Evolutionary conservation across 92 coral and sea anemone genomes (phyloP).

Genomic region (Bergia puertoricense): DNA sequence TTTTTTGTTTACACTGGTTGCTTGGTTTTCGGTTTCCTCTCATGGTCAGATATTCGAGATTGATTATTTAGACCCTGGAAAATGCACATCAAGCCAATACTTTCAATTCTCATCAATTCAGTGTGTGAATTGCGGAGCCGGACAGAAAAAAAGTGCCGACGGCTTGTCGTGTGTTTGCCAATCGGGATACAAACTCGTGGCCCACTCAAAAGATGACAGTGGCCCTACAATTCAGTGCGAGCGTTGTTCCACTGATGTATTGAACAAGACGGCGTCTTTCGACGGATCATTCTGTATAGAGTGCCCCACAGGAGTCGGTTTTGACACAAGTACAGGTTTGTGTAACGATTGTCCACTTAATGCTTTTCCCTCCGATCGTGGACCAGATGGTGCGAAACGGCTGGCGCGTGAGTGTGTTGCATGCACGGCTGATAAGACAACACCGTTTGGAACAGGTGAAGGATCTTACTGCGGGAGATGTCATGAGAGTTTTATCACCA

Average conservation of each 20-base stretch:
- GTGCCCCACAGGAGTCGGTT: constrained; percentile 68
- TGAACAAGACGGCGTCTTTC: constrained; percentile 69
- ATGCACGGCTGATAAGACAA: constrained; percentile 60
- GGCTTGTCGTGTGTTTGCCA: constrained; percentile 68
- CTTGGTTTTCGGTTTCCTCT: constrained; percentile 50
- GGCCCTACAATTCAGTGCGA: constrained; percentile 57
- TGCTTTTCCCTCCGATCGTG: constrained; percentile 64
- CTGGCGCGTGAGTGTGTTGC: constrained; percentile 55
- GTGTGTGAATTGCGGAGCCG: constrained; percentile 64
- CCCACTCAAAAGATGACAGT: constrained; percentile 30
- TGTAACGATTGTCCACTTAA: constrained; percentile 66
- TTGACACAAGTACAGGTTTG: constrained; percentile 55
- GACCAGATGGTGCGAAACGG: constrained; percentile 46
- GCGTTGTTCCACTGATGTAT: constrained; percentile 35
- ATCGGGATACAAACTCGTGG: constrained; percentile 62
- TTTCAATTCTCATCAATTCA: constrained; percentile 75
- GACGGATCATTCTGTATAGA: constrained; percentile 85
- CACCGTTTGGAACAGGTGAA: constrained; percentile 46
- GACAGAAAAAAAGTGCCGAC: constrained; percentile 58
- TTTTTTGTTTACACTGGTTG: constrained; percentile 52
- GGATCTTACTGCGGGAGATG: constrained; percentile 65
- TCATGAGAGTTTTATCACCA: constrained; percentile 59
- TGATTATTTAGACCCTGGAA: constrained; percentile 57
- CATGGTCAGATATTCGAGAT: constrained; percentile 51
- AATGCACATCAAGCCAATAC: constrained; percentile 58